A percentile compares a stretch with the other conserved stretches of the same genome.
Evolutionary conservation across 2,797 vertebrate species (phyloP).

Genomic region (Poecilia gillii): DNA sequence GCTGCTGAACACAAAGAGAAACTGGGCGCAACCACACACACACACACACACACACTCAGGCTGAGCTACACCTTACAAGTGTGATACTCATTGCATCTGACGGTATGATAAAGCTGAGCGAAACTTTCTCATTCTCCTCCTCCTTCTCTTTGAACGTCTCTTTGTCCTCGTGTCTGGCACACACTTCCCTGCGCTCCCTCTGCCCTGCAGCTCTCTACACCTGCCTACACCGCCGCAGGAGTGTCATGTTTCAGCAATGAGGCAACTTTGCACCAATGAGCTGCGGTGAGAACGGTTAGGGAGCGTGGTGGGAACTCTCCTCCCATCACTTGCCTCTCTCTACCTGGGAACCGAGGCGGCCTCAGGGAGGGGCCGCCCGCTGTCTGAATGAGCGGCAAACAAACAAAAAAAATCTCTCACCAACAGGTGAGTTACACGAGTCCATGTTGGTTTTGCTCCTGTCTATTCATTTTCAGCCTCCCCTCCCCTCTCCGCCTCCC

Average conservation of each 20-base stretch:
- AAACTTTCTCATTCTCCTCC: constrained; percentile 72
- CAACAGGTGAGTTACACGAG: constrained; percentile 86
- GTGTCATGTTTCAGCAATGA: constrained; percentile 78
- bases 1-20: constrained; percentile 54
- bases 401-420: constrained; percentile 76
- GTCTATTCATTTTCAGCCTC: constrained; percentile 43
- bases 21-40: constrained; percentile 27
- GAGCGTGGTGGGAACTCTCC: constrained; percentile 90
- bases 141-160: constrained; percentile 40
- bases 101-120: constrained; percentile 68
- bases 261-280: constrained; percentile 81
- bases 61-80: constrained; percentile 10
- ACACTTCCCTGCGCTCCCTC: constrained; percentile 52
- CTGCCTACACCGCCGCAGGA: constrained; percentile 71
- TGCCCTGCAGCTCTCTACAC: constrained; percentile 77
- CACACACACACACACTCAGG: constrained; percentile 10
- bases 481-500: constrained; percentile 9
- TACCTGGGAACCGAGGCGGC: constrained; percentile 81
- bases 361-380: constrained; percentile 79
- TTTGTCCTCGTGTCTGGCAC: constrained; percentile 66
- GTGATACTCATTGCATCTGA: constrained; percentile 39
- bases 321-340: constrained; percentile 76
- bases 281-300: constrained; percentile 82
- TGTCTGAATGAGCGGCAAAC: constrained; percentile 81
- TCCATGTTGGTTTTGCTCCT: constrained; percentile 76